Evolutionary conservation across 2,113 vertebrate species (phyloP).

Genomic region (Australoheros scitulus): DNA sequence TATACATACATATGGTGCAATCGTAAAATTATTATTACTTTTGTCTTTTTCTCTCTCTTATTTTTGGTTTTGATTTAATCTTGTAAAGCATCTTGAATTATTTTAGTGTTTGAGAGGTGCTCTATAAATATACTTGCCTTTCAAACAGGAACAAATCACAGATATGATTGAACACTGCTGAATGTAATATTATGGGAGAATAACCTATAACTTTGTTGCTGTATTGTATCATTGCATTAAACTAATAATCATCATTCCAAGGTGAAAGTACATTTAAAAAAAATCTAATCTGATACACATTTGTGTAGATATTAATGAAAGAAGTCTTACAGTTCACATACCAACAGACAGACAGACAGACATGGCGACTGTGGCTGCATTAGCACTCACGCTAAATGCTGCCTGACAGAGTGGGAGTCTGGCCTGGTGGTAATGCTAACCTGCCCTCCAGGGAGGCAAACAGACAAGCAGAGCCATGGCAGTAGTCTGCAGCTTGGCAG

Average conservation of each 20-base stretch:
- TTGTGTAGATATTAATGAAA: background rate
- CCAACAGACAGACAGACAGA: conserved; percentile 15
- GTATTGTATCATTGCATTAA: background rate
- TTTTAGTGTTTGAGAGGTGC: background rate
- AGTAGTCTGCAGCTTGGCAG: conserved; percentile 47
- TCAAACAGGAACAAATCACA: too few species aligned
- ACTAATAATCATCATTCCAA: background rate
- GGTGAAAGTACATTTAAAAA: background rate
- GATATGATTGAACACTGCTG: too few species aligned
- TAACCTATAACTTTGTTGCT: background rate
- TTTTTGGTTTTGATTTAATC: background rate
- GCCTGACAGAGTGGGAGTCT: conserved; percentile 40
- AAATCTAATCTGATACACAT: background rate
- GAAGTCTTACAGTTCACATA: background rate
- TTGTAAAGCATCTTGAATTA: background rate
- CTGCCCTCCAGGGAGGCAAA: conserved; percentile 47
- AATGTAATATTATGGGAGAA: background rate
- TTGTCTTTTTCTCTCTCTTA: background rate
- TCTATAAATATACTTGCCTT: conserved; percentile 4
- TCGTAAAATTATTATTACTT: background rate
- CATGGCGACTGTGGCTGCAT: conserved; percentile 3
- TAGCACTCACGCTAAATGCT: conserved; percentile 44
- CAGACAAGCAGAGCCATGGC: conserved; percentile 56
- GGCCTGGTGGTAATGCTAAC: conserved; percentile 42
- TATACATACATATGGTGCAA: background rate